phyloP scores from a whole-genome alignment of 2,888 invertebrate species.

The Phyllotreta cruciferae region DNA sequence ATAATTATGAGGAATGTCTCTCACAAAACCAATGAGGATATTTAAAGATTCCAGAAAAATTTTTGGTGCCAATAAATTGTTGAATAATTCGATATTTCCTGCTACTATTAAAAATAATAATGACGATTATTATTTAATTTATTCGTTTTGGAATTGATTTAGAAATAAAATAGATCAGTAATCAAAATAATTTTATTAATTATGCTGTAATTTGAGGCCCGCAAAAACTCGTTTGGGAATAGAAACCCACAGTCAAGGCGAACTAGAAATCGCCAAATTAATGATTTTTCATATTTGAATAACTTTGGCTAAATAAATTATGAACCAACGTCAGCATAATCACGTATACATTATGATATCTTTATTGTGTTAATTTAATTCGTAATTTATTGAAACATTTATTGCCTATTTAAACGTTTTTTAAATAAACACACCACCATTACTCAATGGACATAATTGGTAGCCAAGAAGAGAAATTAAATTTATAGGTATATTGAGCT shows the following conservation, averaged over 20 bases:
- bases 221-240: too few relatives aligned
- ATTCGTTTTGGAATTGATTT: too few relatives aligned
- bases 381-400: slow-evolving; percentile 7
- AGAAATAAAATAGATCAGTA: too few relatives aligned
- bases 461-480: background rate
- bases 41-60: background rate
- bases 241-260: too few relatives aligned
- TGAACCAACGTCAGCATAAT: slow-evolving; percentile 3
- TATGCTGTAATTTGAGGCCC: too few relatives aligned
- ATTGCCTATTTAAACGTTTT: slow-evolving; percentile 4
- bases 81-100: background rate
- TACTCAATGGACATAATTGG: background rate
- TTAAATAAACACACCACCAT: slow-evolving; percentile 5
- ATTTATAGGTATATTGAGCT: background rate
- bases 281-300: background rate
- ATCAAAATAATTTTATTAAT: too few relatives aligned
- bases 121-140: too few relatives aligned
- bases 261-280: too few relatives aligned
- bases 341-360: slow-evolving; percentile 9
- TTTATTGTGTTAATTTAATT: slow-evolving; percentile 13
- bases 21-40: too few relatives aligned
- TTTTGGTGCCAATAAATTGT: background rate
- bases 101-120: too few relatives aligned
- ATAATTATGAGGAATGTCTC: too few relatives aligned
- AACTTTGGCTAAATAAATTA: slow-evolving; percentile 8